Base-by-base conservation (phyloP, 1,140 invertebrate species). In the Drosophila ficusphila region DNA sequence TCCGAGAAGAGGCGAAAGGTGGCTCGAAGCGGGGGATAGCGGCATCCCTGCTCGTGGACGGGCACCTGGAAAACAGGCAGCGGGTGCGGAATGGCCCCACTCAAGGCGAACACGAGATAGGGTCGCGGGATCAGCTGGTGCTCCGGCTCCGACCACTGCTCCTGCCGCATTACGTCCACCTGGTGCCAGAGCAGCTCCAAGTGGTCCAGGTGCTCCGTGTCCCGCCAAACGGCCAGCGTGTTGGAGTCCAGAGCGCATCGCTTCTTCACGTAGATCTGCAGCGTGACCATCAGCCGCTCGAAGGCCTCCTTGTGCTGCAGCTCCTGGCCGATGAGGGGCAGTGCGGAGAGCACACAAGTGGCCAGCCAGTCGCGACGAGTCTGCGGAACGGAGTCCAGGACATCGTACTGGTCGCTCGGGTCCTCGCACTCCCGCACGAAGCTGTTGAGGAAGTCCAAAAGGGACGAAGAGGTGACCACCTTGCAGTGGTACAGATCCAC, bases 151-250 rank as follows among this genome's bases (percentile, higher is more conserved):
- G 95, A 95, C 98, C 98, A 99, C 90, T 98, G 97, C 79, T 98
- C 97, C 70, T 96, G 95, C 33, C 95, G 94, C 6, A 99, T 92
- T 81, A 98, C 98, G 70, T 96, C 21, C 11, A 98, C 95, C 92
- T 99, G 98, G 6, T 96, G 96, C 98, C 98, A 99, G 0, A 99
- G 93, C 89, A 98, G 98, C 89, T 99, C 98, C 48, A 99, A 92
- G 90, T 99, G 99, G 92, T 99, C 99, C 92, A 99, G 97, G 91
- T 99, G 98, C 19, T 62, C 34, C 0, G 18, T 11, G 0, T 25
- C 19, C 11, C 12, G 11, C 70, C 94, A 91, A 97, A 97, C 42
- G 94, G 94, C 3, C 95, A 95, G 97, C 97, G 99, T 0, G 97
- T 94, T 18, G 98, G 92, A 14, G 92, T 99, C 97, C 74, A 96